Evolutionary conservation across 2,797 vertebrate species (phyloP), one percentile per base, ranked within the genome.

Genomic region (Limosa lapponica): DNA sequence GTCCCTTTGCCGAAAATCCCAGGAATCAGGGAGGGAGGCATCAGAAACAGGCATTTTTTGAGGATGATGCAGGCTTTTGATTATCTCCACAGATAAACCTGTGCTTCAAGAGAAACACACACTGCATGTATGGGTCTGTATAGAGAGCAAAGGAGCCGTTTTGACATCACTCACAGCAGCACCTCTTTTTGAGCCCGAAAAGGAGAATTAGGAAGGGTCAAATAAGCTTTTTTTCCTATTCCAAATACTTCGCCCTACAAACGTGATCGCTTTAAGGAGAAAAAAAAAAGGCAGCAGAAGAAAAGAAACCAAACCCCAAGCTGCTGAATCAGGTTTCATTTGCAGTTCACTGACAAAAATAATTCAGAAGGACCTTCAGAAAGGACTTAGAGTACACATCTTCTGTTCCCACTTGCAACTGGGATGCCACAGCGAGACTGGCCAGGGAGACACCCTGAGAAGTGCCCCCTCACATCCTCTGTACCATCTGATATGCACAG

Each of bases 1-100:
- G 95, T 93, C 93, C 94, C 64, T 94, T 89, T 82, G 64, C 93
- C 3, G 87, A 96, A 94, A 95, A 95, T 95, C 71, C 59, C 83
- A 95, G 83, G 88, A 97, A 94, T 92, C 13, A 1, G 83, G 69
- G 87, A 86, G 75, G 80, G 51, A 93, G 39, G 51, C 77, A 82
- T 71, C 72, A 93, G 73, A 89, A 95, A 73, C 43, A 88, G 67
- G 52, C 78, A 77, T 87, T 93, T 95, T 88, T 75, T 79, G 78
- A 82, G 85, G 61, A 82, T 93, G 91, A 95, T 94, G 91, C 55
- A 95, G 86, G 43, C 83, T 84, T 89, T 79, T 94, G 93, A 97
- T 95, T 93, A 95, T 93, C 95, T 95, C 65, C 30, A 16, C 36
- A 86, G 91, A 89, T 92, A 96, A 94, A 73, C 59, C 65, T 14